Evolutionary conservation across 2,888 invertebrate genomes (phyloP), one percentile per base, ranked within the genome.

Genomic region (Alloplasta piceator): DNA sequence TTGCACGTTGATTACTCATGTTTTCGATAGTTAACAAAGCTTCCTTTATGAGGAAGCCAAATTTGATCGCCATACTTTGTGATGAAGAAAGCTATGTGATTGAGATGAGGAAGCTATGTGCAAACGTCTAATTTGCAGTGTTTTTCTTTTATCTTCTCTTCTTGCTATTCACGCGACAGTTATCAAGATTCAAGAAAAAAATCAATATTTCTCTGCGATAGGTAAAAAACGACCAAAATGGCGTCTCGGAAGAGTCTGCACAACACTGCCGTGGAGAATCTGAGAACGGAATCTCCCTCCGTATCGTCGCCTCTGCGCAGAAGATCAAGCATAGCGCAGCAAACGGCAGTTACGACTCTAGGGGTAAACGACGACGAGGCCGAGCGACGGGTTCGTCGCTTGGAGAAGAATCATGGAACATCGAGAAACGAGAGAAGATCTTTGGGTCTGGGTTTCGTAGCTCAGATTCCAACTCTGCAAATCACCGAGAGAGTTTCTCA

Each of bases 311-410:
- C 81, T 3, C 38, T 86, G 9, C 78, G 84, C 7, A 83, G 86
- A 61, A 80, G 85, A 38, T 84, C 86, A 26, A 71, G 55, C 26
- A 26, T 39, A 5, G 55, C 6, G 1, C 66, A 78, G 7, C 64
- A 58, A 6, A 26, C 6, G 0, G 48, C 7, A 0, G 6, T 56
- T 0, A 38, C 26, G 9, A 7, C 16, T 4, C 48, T 88, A 3
- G 74, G 68, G 10, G 87, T 87, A 52, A 91, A 91, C 70, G 90
- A 91, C 43, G 91, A 92, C 71, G 89, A 90, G 48, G 88, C 87
- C 0, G 91, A 92, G 82, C 86, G 85, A 50, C 61, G 85, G 10
- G 82, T 83, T 6, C 83, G 87, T 50, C 83, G 90, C 4, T 74
- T 75, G 26, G 85, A 85, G 50, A 72, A 78, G 0, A 50, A n/a